Conservation (phyloP, 2,797 vertebrate genomes). For the Meriones psammophilus region DNA sequence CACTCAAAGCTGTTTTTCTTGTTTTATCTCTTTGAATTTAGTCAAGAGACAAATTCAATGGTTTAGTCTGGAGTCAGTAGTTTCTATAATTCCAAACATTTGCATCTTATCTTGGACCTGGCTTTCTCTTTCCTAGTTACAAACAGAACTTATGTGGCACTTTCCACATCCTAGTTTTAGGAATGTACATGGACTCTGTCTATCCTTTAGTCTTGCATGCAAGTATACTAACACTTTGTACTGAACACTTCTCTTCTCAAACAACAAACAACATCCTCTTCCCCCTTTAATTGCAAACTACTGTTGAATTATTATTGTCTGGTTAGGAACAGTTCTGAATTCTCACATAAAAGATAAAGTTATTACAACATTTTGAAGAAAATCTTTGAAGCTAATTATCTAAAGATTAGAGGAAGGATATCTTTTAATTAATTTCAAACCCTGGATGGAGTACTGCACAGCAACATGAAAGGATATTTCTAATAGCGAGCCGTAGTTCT, state of each 20-base stretch:
- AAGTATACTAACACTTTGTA: slow-evolving; percentile 1
- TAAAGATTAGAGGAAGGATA: slow-evolving; percentile 91
- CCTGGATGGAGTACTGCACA: slow-evolving; percentile 88
- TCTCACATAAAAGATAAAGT: slow-evolving; percentile 86
- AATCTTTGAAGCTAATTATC: slow-evolving; percentile 91
- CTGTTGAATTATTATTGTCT: slow-evolving; percentile 71
- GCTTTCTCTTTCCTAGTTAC: not conserved
- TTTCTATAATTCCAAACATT: slow-evolving; percentile 41
- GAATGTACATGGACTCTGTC: not conserved
- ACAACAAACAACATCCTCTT: not conserved
- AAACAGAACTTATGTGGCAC: not conserved
- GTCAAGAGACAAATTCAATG: not conserved
- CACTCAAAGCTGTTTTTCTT: slow-evolving; percentile 15
- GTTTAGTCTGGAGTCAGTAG: not conserved
- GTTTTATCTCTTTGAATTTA: slow-evolving; percentile 16
- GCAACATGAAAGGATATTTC: slow-evolving; percentile 90
- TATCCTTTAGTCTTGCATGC: not conserved
- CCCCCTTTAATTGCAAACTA: slow-evolving; percentile 39
- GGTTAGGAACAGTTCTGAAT: slow-evolving; percentile 82
- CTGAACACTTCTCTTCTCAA: slow-evolving; percentile 46
- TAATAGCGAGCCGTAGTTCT: slow-evolving; percentile 85
- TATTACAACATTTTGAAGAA: slow-evolving; percentile 85
- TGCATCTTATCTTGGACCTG: not conserved
- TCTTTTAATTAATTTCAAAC: slow-evolving; percentile 92
- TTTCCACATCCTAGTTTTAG: not conserved